Evolutionary conservation across 2,888 invertebrate species (phyloP).

Genomic region (Bembecia ichneumoniformis): DNA sequence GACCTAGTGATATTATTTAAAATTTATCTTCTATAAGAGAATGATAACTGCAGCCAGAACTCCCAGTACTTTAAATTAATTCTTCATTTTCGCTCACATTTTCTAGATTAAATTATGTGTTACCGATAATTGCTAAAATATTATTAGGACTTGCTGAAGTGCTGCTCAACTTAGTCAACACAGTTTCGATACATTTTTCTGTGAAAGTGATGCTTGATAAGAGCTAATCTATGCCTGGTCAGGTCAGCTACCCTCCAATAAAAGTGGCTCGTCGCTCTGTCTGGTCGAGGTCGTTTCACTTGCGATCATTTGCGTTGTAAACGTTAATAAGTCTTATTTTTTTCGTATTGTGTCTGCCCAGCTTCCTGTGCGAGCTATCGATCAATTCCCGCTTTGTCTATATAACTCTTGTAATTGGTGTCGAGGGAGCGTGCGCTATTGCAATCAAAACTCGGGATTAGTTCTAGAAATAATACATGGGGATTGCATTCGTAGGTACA

Average conservation of each 20-base stretch:
- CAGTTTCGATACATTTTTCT: too few relatives aligned
- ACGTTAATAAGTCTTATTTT: constrained; percentile 29
- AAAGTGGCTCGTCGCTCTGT: constrained; percentile 12
- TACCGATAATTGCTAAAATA: too few relatives aligned
- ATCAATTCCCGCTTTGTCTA: constrained; percentile 27
- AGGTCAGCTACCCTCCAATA: constrained; percentile 38
- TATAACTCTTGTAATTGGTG: constrained; percentile 4
- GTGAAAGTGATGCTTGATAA: too few relatives aligned
- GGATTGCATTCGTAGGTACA: too few relatives aligned
- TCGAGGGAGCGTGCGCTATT: constrained; percentile 3
- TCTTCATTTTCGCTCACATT: too few relatives aligned
- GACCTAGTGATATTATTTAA: too few relatives aligned
- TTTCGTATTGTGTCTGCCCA: constrained; percentile 39
- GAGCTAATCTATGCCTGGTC: constrained; percentile 12
- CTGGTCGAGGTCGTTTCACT: constrained; percentile 46
- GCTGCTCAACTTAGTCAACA: too few relatives aligned
- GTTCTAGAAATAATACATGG: not conserved
- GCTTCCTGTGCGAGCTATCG: constrained; percentile 47
- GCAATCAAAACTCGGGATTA: constrained; percentile 5
- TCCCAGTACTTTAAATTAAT: too few relatives aligned
- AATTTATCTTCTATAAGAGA: too few relatives aligned
- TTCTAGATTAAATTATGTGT: too few relatives aligned
- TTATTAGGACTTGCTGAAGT: too few relatives aligned
- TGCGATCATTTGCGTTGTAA: constrained; percentile 28
- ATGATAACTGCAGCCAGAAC: too few relatives aligned